These are phyloP conservation scores for Macrobrachium rosenbergii DNA, from an alignment of 1,140 invertebrate species.

Conservation along the genomic window DNA sequence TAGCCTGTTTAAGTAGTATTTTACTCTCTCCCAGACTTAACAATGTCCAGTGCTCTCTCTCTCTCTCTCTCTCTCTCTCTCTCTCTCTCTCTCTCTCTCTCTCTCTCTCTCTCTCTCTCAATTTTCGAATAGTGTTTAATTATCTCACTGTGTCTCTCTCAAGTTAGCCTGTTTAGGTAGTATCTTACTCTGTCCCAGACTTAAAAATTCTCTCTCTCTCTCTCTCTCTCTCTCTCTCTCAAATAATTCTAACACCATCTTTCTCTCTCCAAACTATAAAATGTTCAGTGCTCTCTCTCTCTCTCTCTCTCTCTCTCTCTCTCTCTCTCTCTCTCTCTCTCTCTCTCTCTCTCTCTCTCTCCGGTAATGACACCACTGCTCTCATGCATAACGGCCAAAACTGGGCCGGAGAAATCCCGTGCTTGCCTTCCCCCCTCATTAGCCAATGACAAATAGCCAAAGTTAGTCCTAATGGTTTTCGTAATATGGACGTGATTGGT, in stretches of 20 bases:
- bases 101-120: conserved; percentile 5
- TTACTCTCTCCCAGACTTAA: no score
- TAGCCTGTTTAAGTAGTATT: no score
- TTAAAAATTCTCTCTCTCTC: no score
- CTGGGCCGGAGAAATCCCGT: no score
- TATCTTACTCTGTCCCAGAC: neutral
- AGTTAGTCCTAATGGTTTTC: neutral
- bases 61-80: neutral
- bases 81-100: neutral
- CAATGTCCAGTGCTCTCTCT: neutral
- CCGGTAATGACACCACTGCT: neutral
- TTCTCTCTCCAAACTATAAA: neutral
- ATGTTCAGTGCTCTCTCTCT: neutral
- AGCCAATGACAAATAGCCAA: no score
- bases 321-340: neutral
- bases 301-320: neutral
- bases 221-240: conserved; percentile 1
- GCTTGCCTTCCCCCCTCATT: neutral
- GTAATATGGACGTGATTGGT: neutral
- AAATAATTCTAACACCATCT: neutral
- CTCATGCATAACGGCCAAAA: no score
- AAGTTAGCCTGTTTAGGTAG: no score
- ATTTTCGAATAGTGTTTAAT: no score
- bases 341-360: neutral
- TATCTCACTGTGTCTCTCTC: neutral